Conservation (phyloP, 2,888 invertebrate genomes). For the Minunthozetes semirufus region DNA sequence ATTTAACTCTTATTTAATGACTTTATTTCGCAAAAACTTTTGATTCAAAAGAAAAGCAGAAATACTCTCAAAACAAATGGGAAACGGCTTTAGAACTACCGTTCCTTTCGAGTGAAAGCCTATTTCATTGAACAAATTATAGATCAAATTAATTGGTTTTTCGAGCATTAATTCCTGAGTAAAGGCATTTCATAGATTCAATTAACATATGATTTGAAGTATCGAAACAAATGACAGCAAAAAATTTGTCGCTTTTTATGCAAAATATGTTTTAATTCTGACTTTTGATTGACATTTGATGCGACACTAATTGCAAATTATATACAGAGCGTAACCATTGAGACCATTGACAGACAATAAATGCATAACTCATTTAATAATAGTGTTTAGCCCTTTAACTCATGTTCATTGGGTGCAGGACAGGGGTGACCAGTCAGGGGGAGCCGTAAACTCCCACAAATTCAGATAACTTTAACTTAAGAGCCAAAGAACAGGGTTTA, state of each 20-base stretch:
- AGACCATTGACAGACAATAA: neutral
- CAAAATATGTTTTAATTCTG: neutral
- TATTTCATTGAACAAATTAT: neutral
- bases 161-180: no score
- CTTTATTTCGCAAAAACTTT: no score
- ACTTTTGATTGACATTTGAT: slow-evolving; percentile 14
- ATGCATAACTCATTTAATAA: neutral
- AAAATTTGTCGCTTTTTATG: neutral
- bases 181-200: neutral
- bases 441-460: no score
- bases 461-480: no score
- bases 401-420: no score
- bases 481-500: no score
- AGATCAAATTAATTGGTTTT: neutral
- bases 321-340: slow-evolving; percentile 21
- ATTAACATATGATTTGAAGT: neutral
- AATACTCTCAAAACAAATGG: no score
- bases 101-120: neutral
- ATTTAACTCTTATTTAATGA: no score
- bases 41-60: no score
- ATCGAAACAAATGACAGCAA: neutral
- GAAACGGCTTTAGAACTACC: no score
- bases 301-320: slow-evolving; percentile 9
- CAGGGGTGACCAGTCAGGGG: no score
- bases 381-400: neutral